Evolutionary conservation across 2,888 invertebrate species (phyloP), one percentile per base, ranked within the genome.

Genomic region (Agrilus cyanescens): DNA sequence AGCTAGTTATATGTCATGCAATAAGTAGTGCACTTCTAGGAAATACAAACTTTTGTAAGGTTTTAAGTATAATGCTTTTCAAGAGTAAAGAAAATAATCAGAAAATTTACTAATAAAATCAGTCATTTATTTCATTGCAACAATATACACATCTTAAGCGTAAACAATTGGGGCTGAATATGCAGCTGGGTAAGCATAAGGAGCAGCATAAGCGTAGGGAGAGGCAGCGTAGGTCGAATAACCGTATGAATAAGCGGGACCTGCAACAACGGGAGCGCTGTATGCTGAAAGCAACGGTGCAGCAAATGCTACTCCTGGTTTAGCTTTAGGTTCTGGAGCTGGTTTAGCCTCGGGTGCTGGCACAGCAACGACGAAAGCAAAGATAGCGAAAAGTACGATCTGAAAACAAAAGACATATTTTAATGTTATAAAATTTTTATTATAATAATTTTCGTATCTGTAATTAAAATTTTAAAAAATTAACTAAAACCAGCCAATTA

Each of bases 341-440:
- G 51, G 42, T 12, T 44, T 43, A 29, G 76, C 61, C 57, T 67
- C 62, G 46, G 53, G 44, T 40, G 49, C 48, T 33, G 77, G 63
- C 55, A 67, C 63, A 46, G 75, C 69, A 57, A 71, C 52, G 46
- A 71, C 63, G 50, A 75, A 13, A 40, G 73, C 68, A 59, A 72
- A 43, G 25, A 72, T 53, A 43, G 68, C 67, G 50, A 72, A 65
- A 39, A 73, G 53, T 44, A 72, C 57, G 37, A 73, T 53, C 73
- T 73, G 60, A 3, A 65, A 67, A 39, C 25, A 43, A 29, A 45
- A 37, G 13, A 12, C 32, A 30, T 20, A 20, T 20, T 20, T 20
- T 4, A 2, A 7, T 20, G 25, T 18, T 18, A 5, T 18, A 18
- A 18, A 18, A 18, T 18, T 4, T 18, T 18, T 18, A 18, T 18